A percentile compares a stretch with the other conserved stretches of the same genome.
Evolutionary conservation across 2,888 invertebrate genomes (phyloP).

Genomic region (Willowsia nigromaculata): DNA sequence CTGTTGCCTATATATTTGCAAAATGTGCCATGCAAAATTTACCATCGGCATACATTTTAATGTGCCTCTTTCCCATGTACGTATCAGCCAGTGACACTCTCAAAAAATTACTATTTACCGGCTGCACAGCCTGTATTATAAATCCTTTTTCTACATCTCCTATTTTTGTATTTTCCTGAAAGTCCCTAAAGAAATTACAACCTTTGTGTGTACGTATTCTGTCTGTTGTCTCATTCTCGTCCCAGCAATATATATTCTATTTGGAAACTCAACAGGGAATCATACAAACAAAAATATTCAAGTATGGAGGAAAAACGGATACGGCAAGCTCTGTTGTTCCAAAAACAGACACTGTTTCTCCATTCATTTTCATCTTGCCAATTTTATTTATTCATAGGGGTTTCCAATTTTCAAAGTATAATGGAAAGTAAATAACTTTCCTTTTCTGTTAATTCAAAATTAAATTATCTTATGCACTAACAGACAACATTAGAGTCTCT

Average conservation of each 20-base stretch:
- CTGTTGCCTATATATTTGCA: not conserved
- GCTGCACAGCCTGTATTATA: not conserved
- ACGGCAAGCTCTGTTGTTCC: not conserved
- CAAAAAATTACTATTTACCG: not conserved
- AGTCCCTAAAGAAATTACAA: conserved; percentile 10
- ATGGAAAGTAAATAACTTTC: conserved; percentile 17
- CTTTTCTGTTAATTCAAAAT: not conserved
- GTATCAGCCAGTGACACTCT: conserved; percentile 23
- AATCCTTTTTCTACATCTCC: not conserved
- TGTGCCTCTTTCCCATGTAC: not conserved
- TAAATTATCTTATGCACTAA: not conserved
- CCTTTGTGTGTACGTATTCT: not conserved
- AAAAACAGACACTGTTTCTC: not conserved
- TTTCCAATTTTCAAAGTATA: conserved; percentile 39
- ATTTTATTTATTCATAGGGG: conserved; percentile 43
- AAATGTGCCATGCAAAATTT: not conserved
- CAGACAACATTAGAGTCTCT: not conserved
- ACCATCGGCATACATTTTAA: not conserved
- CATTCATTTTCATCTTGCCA: conserved; percentile 20
- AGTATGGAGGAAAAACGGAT: not conserved
- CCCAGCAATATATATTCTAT: not conserved
- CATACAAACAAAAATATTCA: not conserved
- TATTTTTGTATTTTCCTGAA: not conserved
- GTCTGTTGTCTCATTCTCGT: not conserved
- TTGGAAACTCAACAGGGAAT: not conserved